Base-by-base conservation (phyloP, 1,140 invertebrate species). In the Bombyx mandarina region DNA sequence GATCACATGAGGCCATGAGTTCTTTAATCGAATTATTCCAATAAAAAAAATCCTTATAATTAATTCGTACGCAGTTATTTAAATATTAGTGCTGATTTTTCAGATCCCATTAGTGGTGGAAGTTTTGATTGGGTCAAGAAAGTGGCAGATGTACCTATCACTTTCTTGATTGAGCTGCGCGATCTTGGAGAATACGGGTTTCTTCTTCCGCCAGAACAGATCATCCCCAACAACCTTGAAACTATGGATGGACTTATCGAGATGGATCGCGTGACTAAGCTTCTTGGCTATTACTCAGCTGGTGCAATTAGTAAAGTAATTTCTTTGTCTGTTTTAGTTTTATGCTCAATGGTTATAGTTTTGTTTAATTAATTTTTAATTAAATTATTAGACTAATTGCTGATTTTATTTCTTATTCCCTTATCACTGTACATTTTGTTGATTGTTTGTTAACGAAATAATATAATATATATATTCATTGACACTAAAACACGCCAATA, bases 81-180 rank as follows among this genome's bases (percentile, higher is more conserved):
- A 35, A 3, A 35, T 35, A 35, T 35, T 5, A 43, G 43, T 45
- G 6, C 8, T 10, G 35, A 45, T 45, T 12, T 73, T 68, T 47
- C 64, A 90, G 89, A 89, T 66, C 67, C 73, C 54, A 89, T 89
- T 48, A 89, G 87, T n/a, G 89, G 89, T 4, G 79, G 86, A 8
- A 93, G 92, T 18, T 89, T 93, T 52, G 95, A 96, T 66, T 95
- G 93, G 93, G 93, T 93, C 3, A 93, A 93, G 71, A 89, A 88
- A 26, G 87, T 67, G 3, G 88, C 90, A 8, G 88, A 89, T 60
- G 90, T 93, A 1, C 91, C 91, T 45, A 90, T 95, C 26, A 87
- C 91, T 0, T 96, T 91, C 67, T 91, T 93, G 1, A 88, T 90
- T 12, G 90, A 91, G 68, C 80, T 94, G 10, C 82, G 94, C 7